A percentile compares a stretch with the other conserved stretches of the same genome.
phyloP scores from a whole-genome alignment of 2,888 invertebrate genomes.

The Drosophila emarginata region DNA sequence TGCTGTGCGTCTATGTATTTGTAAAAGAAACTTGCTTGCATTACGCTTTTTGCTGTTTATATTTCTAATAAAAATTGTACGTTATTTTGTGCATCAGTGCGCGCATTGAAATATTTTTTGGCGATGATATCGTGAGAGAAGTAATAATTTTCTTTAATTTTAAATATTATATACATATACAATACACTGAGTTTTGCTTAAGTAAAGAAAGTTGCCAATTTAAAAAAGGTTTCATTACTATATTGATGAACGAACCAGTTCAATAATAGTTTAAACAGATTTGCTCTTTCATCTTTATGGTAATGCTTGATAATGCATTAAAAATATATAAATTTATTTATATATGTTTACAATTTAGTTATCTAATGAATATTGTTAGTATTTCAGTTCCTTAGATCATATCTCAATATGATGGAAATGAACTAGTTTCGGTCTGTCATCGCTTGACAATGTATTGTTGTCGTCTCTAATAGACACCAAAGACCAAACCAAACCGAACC shows the following conservation, averaged over 20 bases:
- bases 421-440: background rate
- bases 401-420: background rate
- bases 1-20: constrained; percentile 49
- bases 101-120: constrained; percentile 23
- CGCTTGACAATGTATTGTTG: background rate
- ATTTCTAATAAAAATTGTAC: constrained; percentile 75
- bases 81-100: constrained; percentile 69
- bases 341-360: background rate
- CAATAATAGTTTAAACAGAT: no score
- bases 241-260: no score
- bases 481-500: background rate
- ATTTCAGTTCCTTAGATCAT: no score
- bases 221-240: no score
- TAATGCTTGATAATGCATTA: no score
- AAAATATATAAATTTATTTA: background rate
- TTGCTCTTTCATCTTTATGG: no score
- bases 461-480: background rate
- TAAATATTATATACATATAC: no score
- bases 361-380: no score
- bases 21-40: constrained; percentile 26
- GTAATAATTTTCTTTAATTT: background rate
- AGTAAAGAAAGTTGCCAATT: no score
- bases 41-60: constrained; percentile 64
- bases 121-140: constrained; percentile 20
- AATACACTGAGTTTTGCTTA: no score